These are phyloP conservation scores for Montipora foliosa DNA, from an alignment of 64 coral and sea anemone species.

Conservation along the genomic window DNA sequence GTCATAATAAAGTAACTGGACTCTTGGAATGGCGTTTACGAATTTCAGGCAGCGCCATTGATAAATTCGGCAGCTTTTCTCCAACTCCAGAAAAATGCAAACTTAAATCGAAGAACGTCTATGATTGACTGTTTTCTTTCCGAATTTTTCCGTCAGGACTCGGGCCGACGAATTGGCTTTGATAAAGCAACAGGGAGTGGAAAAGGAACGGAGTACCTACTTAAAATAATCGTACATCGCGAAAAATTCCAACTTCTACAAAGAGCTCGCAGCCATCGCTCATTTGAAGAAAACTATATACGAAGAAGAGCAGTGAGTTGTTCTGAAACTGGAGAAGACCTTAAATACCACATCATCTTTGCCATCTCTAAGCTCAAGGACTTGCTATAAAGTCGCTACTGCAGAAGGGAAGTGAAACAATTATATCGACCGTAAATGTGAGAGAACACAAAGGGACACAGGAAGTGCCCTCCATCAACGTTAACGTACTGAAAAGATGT, in stretches of 20 bases:
- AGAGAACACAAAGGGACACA: not conserved
- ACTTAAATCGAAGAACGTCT: slow-evolving; percentile 29
- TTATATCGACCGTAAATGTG: not conserved
- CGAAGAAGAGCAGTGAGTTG: slow-evolving; percentile 1
- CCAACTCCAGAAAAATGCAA: slow-evolving; percentile 67
- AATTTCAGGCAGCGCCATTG: not conserved
- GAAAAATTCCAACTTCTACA: slow-evolving; percentile 78
- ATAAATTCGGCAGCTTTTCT: slow-evolving; percentile 67
- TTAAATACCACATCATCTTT: not conserved
- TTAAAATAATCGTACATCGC: slow-evolving; percentile 61
- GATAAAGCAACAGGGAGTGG: slow-evolving; percentile 62
- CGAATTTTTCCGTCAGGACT: slow-evolving; percentile 72
- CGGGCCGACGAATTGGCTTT: slow-evolving; percentile 43
- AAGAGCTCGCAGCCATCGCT: slow-evolving; percentile 58
- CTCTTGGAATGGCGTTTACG: not conserved
- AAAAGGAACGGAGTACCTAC: slow-evolving; percentile 42
- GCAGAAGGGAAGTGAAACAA: not conserved
- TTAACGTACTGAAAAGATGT: slow-evolving; percentile 68
- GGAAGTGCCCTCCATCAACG: slow-evolving; percentile 50
- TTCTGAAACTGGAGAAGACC: not conserved
- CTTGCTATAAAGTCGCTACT: not conserved
- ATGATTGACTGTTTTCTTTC: slow-evolving; percentile 69
- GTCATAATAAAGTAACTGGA: not conserved
- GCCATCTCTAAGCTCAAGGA: not conserved
- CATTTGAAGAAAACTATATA: not conserved